Evolutionary conservation across 2,113 vertebrate species (phyloP), one percentile per base, ranked within the genome.

Genomic region (Xiphophorus couchianus): DNA sequence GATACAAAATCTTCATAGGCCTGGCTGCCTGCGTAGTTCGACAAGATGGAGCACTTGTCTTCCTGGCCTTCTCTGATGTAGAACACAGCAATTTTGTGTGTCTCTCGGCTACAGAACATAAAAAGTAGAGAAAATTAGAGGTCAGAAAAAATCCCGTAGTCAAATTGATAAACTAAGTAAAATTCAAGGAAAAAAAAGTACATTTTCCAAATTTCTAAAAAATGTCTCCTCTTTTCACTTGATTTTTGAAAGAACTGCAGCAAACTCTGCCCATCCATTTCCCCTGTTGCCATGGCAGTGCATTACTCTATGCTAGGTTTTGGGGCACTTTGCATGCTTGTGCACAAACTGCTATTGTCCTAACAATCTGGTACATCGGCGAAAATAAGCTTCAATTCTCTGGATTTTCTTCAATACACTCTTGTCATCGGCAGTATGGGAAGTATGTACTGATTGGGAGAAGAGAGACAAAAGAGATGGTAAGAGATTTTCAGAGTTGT

Each of bases 1-100:
- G 97, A 98, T 22, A 99, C 97, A 86, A 99, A 99, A 83, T 98
- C 97, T 90, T 99, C 98, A 69, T 98, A 99, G 0, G 96, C 95
- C 90, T 97, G 96, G 92, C 97, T 99, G 89, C 97, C 98, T 74
- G 95, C 93, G 0, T 93, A 92, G 31, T 99, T 99, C n/a, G 98
- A 96, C 68, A 99, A 90, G 87, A 99, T 99, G 3, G 98, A 99
- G 75, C 94, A 97, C 85, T 99, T 99, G 90, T 99, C 98, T 89
- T 99, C 98, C 89, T 99, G 98, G 15, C 98, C 98, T 86, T 99
- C 98, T 25, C 96, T 96, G 19, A 99, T 98, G 91, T 99, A 99
- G 90, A 99, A 98, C 73, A 99, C 96, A 0, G 98, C 98, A 5
- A 99, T 99, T 93, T 99, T 99, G 92, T 99, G 98, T 0, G 97